phyloP scores from a whole-genome alignment of 2,113 vertebrate species.

The Rana temporaria region DNA sequence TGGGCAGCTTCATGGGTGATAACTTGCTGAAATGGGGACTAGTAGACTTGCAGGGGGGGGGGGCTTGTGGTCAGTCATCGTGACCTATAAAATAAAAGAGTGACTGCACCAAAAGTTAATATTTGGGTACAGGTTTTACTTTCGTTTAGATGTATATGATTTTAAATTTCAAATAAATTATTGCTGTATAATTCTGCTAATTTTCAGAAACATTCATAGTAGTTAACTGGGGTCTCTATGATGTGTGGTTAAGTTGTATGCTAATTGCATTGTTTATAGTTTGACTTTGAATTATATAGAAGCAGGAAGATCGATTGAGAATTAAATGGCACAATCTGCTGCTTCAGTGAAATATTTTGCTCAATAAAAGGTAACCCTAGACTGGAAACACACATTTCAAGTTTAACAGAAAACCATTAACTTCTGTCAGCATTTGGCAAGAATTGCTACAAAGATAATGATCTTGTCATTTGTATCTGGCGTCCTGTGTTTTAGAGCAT shows the following conservation, averaged over 20 bases:
- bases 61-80: no score
- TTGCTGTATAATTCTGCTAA: no score
- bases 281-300: constrained; percentile 20
- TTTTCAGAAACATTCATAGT: no score
- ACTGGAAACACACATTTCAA: constrained; percentile 17
- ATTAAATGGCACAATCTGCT: constrained; percentile 30
- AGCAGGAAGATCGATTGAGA: constrained; percentile 10
- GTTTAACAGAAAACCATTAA: constrained; percentile 33
- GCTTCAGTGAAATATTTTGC: constrained; percentile 36
- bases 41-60: no score
- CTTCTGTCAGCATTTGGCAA: constrained; percentile 28
- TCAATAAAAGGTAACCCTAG: constrained; percentile 22
- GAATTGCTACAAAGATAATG: constrained; percentile 35
- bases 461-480: constrained; percentile 24
- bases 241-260: not conserved
- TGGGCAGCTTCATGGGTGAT: no score
- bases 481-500: not conserved
- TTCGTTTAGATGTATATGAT: no score
- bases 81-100: no score
- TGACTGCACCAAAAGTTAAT: no score
- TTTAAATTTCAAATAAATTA: no score
- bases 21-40: no score
- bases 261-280: constrained; percentile 2
- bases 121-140: no score
- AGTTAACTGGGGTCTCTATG: no score